Base-by-base conservation (phyloP, 2,797 vertebrate genomes). In the Dryobates pubescens region DNA sequence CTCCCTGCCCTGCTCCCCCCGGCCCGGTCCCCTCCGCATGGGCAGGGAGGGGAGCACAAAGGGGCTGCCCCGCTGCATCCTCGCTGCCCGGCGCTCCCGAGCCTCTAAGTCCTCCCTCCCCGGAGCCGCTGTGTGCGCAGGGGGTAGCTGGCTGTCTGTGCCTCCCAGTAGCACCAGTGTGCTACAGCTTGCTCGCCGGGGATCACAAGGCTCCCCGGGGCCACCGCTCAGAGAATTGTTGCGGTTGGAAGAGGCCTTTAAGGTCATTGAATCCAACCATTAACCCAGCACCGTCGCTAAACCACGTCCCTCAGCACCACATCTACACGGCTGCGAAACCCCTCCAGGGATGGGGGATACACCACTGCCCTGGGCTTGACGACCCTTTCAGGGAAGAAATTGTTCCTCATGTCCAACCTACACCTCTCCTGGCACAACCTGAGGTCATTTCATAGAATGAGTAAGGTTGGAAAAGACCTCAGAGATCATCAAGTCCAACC, bases 1-100 rank as follows among this genome's bases (percentile, higher is more conserved):
- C 19, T 29, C 10, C 57, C 49, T 1, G 2, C 2, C 3, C 2
- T n/a, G 22, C 29, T 41, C 65, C 24, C 0, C 0, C 34, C 5
- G 2, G 6, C 32, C 32, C 3, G 5, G 24, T 53, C 51, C 51
- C 53, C 54, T 6, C 17, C 10, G 56, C 34, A 27, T 7, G 26
- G 2, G 8, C 49, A 4, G 10, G 29, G 22, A 38, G 6, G 26
- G 10, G 30, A 77, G 51, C 69, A 86, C 38, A 72, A 79, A 75
- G 71, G 65, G 29, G 17, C 45, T 30, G 71, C 7, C 49, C 47
- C 43, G 78, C 29, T 57, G 14, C 74, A 32, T 64, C 43, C 64
- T 62, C 23, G 6, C 79, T 51, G 69, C 34, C 38, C 32, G 27
- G 38, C 2, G 3, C 36, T 53, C 45, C 34, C 1, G 2, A 47